These are phyloP conservation scores for Polymixis lichenea DNA, from an alignment of 2,888 invertebrate species.

Conservation along the genomic window DNA sequence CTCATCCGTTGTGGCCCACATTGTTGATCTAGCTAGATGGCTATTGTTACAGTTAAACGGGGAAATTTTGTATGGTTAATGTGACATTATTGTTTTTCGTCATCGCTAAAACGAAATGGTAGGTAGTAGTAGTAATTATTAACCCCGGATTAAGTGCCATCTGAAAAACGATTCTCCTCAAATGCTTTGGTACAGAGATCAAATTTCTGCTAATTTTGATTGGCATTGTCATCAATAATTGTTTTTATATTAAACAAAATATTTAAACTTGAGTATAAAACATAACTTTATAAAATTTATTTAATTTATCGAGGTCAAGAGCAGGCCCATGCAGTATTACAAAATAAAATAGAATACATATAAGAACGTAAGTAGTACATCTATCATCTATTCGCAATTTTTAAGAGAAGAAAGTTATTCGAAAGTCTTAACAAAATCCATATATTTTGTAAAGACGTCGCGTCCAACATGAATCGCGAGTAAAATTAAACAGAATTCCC, in stretches of 20 bases:
- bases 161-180: not conserved
- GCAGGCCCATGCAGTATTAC: no score
- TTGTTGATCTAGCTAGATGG: slow-evolving; percentile 39
- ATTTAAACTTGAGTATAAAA: not conserved
- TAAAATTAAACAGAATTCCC: slow-evolving; percentile 53
- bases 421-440: slow-evolving; percentile 21
- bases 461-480: slow-evolving; percentile 26
- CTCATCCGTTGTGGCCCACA: slow-evolving; percentile 69
- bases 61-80: not conserved
- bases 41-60: slow-evolving; percentile 15
- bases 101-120: not conserved
- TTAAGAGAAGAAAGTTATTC: not conserved
- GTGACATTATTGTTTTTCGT: not conserved
- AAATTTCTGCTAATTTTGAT: slow-evolving; percentile 2
- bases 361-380: no score
- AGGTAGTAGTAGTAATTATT: not conserved
- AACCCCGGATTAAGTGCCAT: not conserved
- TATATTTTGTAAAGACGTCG: slow-evolving; percentile 19
- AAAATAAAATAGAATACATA: no score
- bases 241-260: not conserved
- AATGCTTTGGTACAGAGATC: not conserved
- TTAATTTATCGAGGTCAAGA: no score
- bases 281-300: not conserved
- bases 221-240: not conserved
- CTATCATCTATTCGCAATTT: not conserved